Evolutionary conservation across 1,140 invertebrate species (phyloP), one percentile per base, ranked within the genome.

Genomic region (Asbolus verrucosus): DNA sequence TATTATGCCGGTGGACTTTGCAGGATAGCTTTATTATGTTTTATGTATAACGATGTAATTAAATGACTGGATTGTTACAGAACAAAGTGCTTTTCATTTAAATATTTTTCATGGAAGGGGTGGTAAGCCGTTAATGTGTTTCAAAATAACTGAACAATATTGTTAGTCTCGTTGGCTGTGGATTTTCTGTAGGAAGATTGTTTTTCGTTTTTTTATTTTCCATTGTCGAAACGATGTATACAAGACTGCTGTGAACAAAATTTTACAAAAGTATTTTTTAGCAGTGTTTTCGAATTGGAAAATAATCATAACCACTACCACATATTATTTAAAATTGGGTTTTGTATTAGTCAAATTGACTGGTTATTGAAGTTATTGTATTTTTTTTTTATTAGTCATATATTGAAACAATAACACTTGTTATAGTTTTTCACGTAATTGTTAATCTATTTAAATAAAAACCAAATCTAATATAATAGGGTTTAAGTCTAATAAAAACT

Each of bases 131-230:
- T 14, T 54, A 43, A 54, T 54, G 19, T 54, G 46, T 54, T 54
- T 27, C 46, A 30, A 27, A 54, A 54, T 54, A 24, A 54, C 14
- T 54, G 46, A 54, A 54, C 46, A 54, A 54, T 54, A 54, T 54
- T 54, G 46, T 54, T 54, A 63, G 61, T 63, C 61, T 38, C 36
- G 33, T 63, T 63, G 61, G 61, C 61, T 63, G 61, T 63, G 61
- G 61, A 63, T 63, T 63, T 63, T 63, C 39, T 38, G 61, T 63
- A 63, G 61, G 61, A 31, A 27, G 61, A 24, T 39, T 62, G 18
- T 39, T 39, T 39, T 39, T 36, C 33, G 33, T n/a, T 6, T 36
- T 39, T 62, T 62, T 33, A 60, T 60, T 38, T 63, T 63, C 31
- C n/a, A 41, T 63, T 62, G 16, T 16, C 24, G 27, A 36, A 11